These are phyloP conservation scores for Strigops habroptila DNA, from an alignment of 2,113 vertebrate genomes.

Conservation along the genomic window DNA sequence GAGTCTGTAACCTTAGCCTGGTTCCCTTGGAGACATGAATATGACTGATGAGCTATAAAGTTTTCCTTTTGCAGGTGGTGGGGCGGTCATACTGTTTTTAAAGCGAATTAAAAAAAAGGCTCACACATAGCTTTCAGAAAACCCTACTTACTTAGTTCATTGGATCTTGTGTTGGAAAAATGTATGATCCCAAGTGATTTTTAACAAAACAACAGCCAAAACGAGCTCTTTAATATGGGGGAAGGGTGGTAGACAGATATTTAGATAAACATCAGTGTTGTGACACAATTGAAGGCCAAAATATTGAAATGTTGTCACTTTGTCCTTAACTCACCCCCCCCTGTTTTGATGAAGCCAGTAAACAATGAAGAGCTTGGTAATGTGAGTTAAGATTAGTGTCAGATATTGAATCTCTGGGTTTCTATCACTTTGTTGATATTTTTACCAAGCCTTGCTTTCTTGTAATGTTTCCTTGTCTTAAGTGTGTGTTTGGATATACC, in stretches of 20 bases:
- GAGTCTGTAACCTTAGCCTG: not conserved
- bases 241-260: conserved; percentile 25
- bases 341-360: conserved; percentile 8
- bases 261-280: conserved; percentile 55
- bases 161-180: conserved; percentile 14
- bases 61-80: not conserved
- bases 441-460: not conserved
- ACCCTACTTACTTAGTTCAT: not conserved
- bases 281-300: conserved; percentile 47
- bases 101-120: not conserved
- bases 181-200: conserved; percentile 4
- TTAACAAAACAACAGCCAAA: not conserved
- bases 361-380: conserved; percentile 29
- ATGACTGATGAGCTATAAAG: not conserved
- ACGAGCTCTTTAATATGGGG: conserved; percentile 17
- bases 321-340: conserved; percentile 46
- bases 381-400: not conserved
- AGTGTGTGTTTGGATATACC: not conserved
- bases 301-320: conserved; percentile 39
- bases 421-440: not conserved
- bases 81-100: not conserved
- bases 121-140: not conserved
- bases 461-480: not conserved
- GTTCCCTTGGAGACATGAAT: not conserved
- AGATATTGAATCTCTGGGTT: not conserved